phyloP scores from a whole-genome alignment of 2,888 invertebrate species.

The Acanthococcus lagerstroemiae region DNA sequence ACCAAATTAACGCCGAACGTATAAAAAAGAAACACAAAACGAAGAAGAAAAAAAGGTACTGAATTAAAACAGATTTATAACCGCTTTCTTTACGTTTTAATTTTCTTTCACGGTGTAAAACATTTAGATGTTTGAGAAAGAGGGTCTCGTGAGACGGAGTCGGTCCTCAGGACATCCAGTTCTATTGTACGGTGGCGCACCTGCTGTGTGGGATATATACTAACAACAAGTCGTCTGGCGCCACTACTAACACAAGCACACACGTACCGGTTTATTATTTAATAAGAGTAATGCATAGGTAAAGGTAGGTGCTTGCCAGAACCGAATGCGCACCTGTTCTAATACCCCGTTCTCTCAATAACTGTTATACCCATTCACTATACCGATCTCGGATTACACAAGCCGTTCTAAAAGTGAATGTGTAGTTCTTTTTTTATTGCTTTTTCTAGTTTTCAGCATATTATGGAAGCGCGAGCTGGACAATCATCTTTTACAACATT shows the following conservation, averaged over 20 bases:
- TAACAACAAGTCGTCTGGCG: constrained; percentile 24
- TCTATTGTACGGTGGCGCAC: constrained; percentile 26
- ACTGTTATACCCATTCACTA: too few relatives aligned
- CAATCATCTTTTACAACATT: too few relatives aligned
- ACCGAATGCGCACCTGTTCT: constrained; percentile 18
- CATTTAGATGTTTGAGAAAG: constrained; percentile 8
- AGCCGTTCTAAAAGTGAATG: too few relatives aligned
- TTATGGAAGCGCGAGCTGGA: too few relatives aligned
- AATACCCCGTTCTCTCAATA: too few relatives aligned
- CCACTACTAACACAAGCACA: constrained; percentile 14
- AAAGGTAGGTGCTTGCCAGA: neutral
- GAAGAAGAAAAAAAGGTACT: neutral
- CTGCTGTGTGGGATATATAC: constrained; percentile 23
- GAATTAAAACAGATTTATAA: constrained; percentile 10
- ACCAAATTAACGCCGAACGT: too few relatives aligned
- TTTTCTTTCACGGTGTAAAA: constrained; percentile 18
- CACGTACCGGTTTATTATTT: neutral
- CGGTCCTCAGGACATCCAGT: neutral
- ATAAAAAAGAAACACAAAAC: too few relatives aligned
- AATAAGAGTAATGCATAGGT: neutral
- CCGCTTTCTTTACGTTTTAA: constrained; percentile 15
- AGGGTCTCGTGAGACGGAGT: constrained; percentile 12
- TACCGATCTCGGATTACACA: too few relatives aligned
- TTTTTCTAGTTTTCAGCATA: too few relatives aligned
- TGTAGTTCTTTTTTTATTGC: too few relatives aligned